A percentile compares a stretch with the other conserved stretches of the same genome.
These are phyloP conservation scores for Drosophila maculinotata DNA, from an alignment of 2,888 invertebrate genomes.

Conservation along the genomic window DNA sequence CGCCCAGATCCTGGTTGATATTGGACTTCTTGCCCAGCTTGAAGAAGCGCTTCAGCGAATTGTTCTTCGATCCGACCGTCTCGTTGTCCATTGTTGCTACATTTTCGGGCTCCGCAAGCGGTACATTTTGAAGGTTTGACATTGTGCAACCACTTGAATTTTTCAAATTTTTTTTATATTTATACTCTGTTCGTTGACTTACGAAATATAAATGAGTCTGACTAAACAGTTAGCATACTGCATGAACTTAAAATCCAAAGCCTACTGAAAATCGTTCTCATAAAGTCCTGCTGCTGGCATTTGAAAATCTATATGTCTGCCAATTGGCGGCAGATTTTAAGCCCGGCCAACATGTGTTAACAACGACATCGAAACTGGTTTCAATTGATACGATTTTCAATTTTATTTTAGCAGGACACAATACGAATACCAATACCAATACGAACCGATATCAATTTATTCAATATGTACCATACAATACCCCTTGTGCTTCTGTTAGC, in stretches of 20 bases:
- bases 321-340: slow-evolving; percentile 39
- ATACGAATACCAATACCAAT: slow-evolving; percentile 34
- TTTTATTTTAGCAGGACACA: slow-evolving; percentile 33
- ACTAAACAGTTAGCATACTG: slow-evolving; percentile 13
- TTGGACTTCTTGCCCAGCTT: slow-evolving; percentile 61
- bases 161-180: slow-evolving; percentile 47
- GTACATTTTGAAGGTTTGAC: slow-evolving; percentile 64
- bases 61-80: slow-evolving; percentile 42
- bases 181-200: slow-evolving; percentile 46
- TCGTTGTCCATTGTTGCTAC: slow-evolving; percentile 21
- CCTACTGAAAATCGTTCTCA: slow-evolving; percentile 33
- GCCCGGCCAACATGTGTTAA: slow-evolving; percentile 68
- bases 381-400: slow-evolving; percentile 62
- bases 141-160: slow-evolving; percentile 58
- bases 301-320: slow-evolving; percentile 43
- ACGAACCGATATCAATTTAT: slow-evolving; percentile 64
- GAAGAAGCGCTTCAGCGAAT: slow-evolving; percentile 79
- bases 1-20: slow-evolving; percentile 6
- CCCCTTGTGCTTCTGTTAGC: slow-evolving; percentile 49
- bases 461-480: slow-evolving; percentile 56
- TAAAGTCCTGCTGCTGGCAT: slow-evolving; percentile 20
- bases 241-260: slow-evolving; percentile 29
- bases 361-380: slow-evolving; percentile 72
- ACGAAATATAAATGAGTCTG: slow-evolving; percentile 66
- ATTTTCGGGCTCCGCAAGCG: slow-evolving; percentile 56